Base-by-base conservation (phyloP, 2,797 vertebrate species). In the Macropodus opercularis region DNA sequence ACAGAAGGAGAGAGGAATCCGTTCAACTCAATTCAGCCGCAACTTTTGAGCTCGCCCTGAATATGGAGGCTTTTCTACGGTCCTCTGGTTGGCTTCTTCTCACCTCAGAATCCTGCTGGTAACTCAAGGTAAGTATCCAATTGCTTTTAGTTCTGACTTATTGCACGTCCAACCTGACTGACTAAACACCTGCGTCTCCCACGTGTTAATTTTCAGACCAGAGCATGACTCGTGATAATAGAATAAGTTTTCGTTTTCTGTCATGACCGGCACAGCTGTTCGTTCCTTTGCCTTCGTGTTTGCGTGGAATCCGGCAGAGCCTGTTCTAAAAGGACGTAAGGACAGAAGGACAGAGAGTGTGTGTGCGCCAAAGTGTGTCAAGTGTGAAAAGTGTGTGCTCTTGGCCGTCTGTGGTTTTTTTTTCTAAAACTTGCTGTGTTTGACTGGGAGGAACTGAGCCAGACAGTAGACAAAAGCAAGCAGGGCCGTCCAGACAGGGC, bases 401-500 rank as follows among this genome's bases (percentile, higher is more conserved):
- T 36, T 40, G 41, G 24, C 40, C 11, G 26, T 42, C 23, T 32
- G 21, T 42, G 9, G 39, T 8, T 49, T 48, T 60, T 56, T 63
- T 63, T 52, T 63, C 40, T 48, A 63, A 77, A 67, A 63, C 72
- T 64, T 52, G 43, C 72, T 79, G 75, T 81, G 86, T 79, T 76
- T 79, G 79, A 83, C 83, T 88, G 89, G 87, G 93, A 94, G 94
- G 94, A 95, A 95, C 94, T 92, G 88, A 93, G 91, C 93, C 95
- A 98, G 95, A 97, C 95, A 93, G 84, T 63, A 94, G 94, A 97
- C 95, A 98, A 98, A 96, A 94, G 94, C 93, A 72, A 81, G 89
- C 90, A 88, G 91, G 90, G 88, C 90, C 82, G 90, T 89, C 94
- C 95, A 96, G 95, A 96, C 95, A 93, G 93, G 88, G 89, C 93